Evolutionary conservation across 2,888 invertebrate genomes (phyloP).

Genomic region (Coleophora deauratella): DNA sequence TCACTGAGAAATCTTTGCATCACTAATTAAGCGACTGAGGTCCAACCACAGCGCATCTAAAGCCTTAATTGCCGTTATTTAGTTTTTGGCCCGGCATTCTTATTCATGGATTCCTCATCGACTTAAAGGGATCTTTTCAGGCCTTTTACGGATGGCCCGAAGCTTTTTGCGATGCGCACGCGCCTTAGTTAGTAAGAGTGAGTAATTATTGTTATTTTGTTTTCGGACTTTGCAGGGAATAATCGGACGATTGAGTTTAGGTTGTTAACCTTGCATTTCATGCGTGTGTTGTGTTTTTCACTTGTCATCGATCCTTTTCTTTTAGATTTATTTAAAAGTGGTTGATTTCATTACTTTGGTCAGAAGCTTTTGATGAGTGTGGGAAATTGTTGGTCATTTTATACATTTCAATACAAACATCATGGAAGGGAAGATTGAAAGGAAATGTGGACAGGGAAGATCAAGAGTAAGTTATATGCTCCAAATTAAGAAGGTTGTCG

Average conservation of each 20-base stretch:
- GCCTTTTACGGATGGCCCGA: conserved; percentile 34
- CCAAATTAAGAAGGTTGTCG: too few species aligned
- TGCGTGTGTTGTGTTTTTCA: background rate
- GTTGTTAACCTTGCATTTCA: background rate
- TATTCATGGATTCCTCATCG: conserved; percentile 31
- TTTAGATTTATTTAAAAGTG: too few species aligned
- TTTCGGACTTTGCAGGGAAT: conserved; percentile 13
- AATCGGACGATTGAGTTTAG: background rate
- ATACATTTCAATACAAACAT: too few species aligned
- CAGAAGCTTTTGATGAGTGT: too few species aligned
- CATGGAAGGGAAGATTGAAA: too few species aligned
- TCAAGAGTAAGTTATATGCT: too few species aligned
- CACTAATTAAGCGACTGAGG: too few species aligned
- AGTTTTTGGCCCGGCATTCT: conserved; percentile 18
- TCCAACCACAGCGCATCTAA: too few species aligned
- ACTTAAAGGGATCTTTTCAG: conserved; percentile 30
- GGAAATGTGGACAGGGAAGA: too few species aligned
- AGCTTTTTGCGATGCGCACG: conserved; percentile 32
- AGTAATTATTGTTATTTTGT: conserved; percentile 48
- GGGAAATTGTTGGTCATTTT: too few species aligned
- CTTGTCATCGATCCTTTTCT: background rate
- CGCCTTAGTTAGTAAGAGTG: conserved; percentile 35
- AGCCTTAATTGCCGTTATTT: conserved; percentile 14
- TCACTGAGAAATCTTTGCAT: too few species aligned
- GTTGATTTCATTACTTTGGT: too few species aligned